These are phyloP conservation scores for Meteorus colon DNA, from an alignment of 2,888 invertebrate species.

Conservation along the genomic window DNA sequence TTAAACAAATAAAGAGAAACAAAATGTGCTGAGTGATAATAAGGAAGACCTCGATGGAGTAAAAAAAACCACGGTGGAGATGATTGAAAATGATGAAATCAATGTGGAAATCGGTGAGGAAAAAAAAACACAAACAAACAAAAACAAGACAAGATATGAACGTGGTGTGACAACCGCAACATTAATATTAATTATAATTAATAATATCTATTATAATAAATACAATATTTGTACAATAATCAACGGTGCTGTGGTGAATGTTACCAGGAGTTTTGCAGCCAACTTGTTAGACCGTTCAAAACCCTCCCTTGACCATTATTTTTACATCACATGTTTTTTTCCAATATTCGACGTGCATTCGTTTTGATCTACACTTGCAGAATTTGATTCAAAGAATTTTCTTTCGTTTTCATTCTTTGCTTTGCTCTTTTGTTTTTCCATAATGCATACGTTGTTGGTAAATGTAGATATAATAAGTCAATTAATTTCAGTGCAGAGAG, in stretches of 20 bases:
- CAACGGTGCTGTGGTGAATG: conserved; percentile 70
- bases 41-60: conserved; percentile 22
- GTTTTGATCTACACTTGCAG: conserved; percentile 39
- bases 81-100: conserved; percentile 36
- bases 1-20: conserved; percentile 42
- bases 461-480: background rate
- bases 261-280: conserved; percentile 58
- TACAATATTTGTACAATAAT: conserved; percentile 74
- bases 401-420: background rate
- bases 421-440: background rate
- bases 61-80: conserved; percentile 4
- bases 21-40: conserved; percentile 44
- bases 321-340: conserved; percentile 38
- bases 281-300: conserved; percentile 40
- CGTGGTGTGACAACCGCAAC: conserved; percentile 70
- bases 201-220: conserved; percentile 73
- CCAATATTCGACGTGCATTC: conserved; percentile 37
- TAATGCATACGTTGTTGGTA: conserved; percentile 1
- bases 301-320: conserved; percentile 44
- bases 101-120: conserved; percentile 44
- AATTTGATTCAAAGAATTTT: background rate
- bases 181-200: conserved; percentile 72
- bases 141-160: conserved; percentile 64
- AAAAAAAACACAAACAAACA: conserved; percentile 47
- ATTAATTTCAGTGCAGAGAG: background rate